These are phyloP conservation scores for Cheilosia pagana DNA, from an alignment of 2,888 invertebrate genomes.

Conservation along the genomic window DNA sequence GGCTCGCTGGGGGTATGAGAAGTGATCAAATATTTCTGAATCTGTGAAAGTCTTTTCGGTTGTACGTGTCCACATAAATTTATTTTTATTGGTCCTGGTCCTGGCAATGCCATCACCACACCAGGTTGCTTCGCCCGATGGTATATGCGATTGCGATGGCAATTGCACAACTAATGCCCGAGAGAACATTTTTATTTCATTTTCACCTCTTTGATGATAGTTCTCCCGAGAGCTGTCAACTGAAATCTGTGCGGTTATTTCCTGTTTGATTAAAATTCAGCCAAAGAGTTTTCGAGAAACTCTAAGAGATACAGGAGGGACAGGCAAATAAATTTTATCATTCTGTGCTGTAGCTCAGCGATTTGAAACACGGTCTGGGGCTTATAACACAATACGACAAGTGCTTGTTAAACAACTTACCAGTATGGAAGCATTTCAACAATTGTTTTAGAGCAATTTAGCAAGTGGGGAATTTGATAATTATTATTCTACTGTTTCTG, in stretches of 20 bases:
- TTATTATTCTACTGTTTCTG: too few relatives aligned
- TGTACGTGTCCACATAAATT: constrained; percentile 68
- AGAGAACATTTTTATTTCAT: constrained; percentile 61
- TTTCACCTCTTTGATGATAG: constrained; percentile 61
- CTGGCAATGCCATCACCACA: constrained; percentile 8
- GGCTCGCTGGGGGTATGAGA: background rate
- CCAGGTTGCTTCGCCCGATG: background rate
- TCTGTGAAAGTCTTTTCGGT: constrained; percentile 60
- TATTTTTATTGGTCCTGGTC: constrained; percentile 52
- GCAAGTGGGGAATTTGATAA: too few relatives aligned
- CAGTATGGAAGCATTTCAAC: too few relatives aligned
- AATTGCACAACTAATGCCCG: constrained; percentile 11
- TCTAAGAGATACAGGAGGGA: background rate
- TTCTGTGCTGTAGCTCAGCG: too few relatives aligned
- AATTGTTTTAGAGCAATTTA: too few relatives aligned
- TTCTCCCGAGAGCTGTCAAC: constrained; percentile 61
- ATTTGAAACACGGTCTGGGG: too few relatives aligned
- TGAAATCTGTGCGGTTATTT: constrained; percentile 58
- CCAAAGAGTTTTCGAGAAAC: background rate
- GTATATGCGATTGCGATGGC: background rate
- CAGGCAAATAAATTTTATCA: background rate
- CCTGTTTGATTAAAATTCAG: constrained; percentile 56
- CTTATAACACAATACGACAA: too few relatives aligned
- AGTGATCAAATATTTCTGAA: constrained; percentile 68
- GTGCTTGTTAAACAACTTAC: too few relatives aligned